A percentile compares a stretch with the other conserved stretches of the same genome.
phyloP scores from a whole-genome alignment of 2,113 vertebrate species.

The Prinia subflava region DNA sequence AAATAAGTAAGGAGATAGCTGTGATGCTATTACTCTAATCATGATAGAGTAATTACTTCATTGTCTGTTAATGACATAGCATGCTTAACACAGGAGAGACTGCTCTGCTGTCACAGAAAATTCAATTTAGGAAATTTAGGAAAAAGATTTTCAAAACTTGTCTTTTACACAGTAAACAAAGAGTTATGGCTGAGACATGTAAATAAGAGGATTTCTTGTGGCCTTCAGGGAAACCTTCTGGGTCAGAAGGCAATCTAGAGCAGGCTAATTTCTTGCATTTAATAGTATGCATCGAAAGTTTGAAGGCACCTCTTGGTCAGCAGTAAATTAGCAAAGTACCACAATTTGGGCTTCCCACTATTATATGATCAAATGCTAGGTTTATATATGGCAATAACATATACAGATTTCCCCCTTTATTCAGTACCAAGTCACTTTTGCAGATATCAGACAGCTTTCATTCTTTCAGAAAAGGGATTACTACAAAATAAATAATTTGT shows the following conservation, averaged over 20 bases:
- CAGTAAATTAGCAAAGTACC: not conserved
- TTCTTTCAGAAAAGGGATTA: not conserved
- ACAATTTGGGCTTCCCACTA: not conserved
- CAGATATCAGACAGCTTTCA: not conserved
- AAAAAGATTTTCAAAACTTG: not conserved
- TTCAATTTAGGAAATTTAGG: not conserved
- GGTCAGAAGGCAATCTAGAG: not conserved
- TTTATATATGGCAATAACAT: not conserved
- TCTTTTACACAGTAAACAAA: not conserved
- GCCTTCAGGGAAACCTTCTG: not conserved
- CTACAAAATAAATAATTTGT: not conserved
- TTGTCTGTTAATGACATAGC: not conserved
- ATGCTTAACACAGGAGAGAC: not conserved
- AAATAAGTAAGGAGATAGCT: conserved; percentile 1
- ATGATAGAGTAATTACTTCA: not conserved
- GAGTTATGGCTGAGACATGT: not conserved
- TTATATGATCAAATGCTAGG: not conserved
- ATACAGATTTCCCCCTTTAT: not conserved
- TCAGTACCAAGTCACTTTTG: not conserved
- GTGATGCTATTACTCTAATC: conserved; percentile 2
- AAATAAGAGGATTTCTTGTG: not conserved
- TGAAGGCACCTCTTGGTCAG: not conserved
- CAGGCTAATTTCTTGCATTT: not conserved
- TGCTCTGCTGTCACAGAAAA: not conserved
- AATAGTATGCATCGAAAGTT: not conserved